A percentile compares a stretch with the other conserved stretches of the same genome.
These are phyloP conservation scores for Ectobius pallidus DNA, from an alignment of 2,888 invertebrate genomes.

Conservation along the genomic window DNA sequence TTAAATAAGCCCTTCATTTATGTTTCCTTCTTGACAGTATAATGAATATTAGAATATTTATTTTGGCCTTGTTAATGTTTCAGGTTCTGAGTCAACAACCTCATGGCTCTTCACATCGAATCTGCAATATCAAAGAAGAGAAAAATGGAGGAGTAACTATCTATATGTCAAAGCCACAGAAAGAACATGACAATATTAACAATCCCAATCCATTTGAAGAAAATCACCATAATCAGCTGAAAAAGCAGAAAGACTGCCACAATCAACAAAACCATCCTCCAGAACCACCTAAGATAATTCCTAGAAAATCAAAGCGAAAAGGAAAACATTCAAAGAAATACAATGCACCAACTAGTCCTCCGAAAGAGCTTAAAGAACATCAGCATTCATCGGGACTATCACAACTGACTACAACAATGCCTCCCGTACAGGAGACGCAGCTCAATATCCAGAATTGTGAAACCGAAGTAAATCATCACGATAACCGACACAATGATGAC, in stretches of 20 bases:
- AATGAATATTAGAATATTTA: too few relatives aligned
- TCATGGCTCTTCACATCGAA: conserved; percentile 8
- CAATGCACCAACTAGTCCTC: not conserved
- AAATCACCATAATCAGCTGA: not conserved
- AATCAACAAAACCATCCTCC: conserved; percentile 3
- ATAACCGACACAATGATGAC: not conserved
- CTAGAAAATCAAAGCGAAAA: conserved; percentile 16
- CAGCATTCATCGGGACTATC: not conserved
- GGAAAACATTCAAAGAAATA: not conserved
- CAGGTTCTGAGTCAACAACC: conserved; percentile 26
- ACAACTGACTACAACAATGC: not conserved
- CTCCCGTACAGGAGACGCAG: not conserved
- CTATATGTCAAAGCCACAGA: conserved; percentile 26
- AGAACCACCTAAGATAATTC: conserved; percentile 19
- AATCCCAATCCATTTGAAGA: conserved; percentile 9
- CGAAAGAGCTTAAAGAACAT: not conserved
- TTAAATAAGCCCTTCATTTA: too few relatives aligned
- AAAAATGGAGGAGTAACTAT: conserved; percentile 21
- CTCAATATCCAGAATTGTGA: conserved; percentile 7
- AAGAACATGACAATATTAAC: conserved; percentile 3
- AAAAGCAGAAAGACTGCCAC: conserved; percentile 18
- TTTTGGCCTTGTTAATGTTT: too few relatives aligned
- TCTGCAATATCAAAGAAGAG: conserved; percentile 19
- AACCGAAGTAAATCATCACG: not conserved
- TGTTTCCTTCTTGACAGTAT: too few relatives aligned